Evolutionary conservation across 2,797 vertebrate species (phyloP).

Genomic region (Pseudochaenichthys georgianus): DNA sequence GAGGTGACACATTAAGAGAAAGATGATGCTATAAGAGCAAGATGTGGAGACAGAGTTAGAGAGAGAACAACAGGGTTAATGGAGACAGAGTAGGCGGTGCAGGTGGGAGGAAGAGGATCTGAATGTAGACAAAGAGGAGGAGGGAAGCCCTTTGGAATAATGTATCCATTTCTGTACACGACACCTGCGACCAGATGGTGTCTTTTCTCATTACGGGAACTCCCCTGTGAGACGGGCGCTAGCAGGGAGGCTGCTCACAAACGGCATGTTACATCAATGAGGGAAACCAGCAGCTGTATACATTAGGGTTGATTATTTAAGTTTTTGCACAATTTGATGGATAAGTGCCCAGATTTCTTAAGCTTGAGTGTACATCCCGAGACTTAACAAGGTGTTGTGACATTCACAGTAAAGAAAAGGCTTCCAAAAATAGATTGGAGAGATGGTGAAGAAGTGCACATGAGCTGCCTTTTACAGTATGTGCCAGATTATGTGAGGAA

Average conservation of each 20-base stretch:
- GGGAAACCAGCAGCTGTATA: conserved; percentile 30
- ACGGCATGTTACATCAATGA: conserved; percentile 34
- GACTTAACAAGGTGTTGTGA: neutral
- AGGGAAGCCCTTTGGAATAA: conserved; percentile 61
- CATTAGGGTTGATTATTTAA: neutral
- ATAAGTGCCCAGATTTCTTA: neutral
- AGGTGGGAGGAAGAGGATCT: conserved; percentile 10
- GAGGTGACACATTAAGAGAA: conserved; percentile 19
- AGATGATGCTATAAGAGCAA: conserved; percentile 13
- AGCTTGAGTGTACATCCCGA: neutral
- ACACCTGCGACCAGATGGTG: conserved; percentile 73
- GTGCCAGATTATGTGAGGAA: neutral
- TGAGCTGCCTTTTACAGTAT: neutral
- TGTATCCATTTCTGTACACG: conserved; percentile 49
- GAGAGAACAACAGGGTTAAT: conserved; percentile 21
- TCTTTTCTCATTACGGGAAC: conserved; percentile 62
- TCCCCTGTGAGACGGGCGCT: conserved; percentile 47
- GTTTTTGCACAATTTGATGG: neutral
- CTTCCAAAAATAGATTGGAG: neutral
- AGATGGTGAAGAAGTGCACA: neutral
- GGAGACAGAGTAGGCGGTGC: conserved; percentile 20
- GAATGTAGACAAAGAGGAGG: conserved; percentile 45
- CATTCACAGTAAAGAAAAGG: neutral
- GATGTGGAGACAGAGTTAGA: conserved; percentile 26
- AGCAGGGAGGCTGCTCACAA: conserved; percentile 37